Evolutionary conservation across 2,888 invertebrate genomes (phyloP).

Genomic region (Cetonia aurata): DNA sequence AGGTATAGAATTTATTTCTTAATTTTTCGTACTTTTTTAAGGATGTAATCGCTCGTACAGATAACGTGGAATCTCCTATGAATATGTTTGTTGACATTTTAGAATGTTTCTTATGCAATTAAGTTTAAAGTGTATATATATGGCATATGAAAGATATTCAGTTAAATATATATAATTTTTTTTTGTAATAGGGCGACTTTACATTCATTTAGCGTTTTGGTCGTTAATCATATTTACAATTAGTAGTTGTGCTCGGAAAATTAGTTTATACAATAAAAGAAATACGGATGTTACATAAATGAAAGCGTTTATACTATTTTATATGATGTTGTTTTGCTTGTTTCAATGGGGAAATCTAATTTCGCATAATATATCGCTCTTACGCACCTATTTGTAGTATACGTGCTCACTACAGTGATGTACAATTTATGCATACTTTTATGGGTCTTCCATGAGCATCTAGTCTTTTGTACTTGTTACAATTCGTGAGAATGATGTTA

Average conservation of each 20-base stretch:
- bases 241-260: slow-evolving; percentile 8
- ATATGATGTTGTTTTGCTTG: no score
- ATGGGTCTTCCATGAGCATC: no score
- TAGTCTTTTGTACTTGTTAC: no score
- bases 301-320: no score
- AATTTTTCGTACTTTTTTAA: slow-evolving; percentile 39
- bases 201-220: slow-evolving; percentile 18
- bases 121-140: slow-evolving; percentile 40
- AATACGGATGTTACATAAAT: slow-evolving; percentile 6
- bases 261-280: slow-evolving; percentile 11
- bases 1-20: slow-evolving; percentile 1
- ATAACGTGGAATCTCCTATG: slow-evolving; percentile 33
- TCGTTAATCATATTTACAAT: not conserved
- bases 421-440: no score
- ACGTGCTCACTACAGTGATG: no score
- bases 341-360: no score
- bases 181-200: slow-evolving; percentile 32
- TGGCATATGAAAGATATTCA: slow-evolving; percentile 24
- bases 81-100: slow-evolving; percentile 34
- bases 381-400: no score
- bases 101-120: slow-evolving; percentile 32
- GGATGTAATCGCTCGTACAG: slow-evolving; percentile 18
- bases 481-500: no score
- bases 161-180: slow-evolving; percentile 22
- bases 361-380: no score